Conservation (phyloP, 2,888 invertebrate genomes). For the Tipula lateralis region DNA sequence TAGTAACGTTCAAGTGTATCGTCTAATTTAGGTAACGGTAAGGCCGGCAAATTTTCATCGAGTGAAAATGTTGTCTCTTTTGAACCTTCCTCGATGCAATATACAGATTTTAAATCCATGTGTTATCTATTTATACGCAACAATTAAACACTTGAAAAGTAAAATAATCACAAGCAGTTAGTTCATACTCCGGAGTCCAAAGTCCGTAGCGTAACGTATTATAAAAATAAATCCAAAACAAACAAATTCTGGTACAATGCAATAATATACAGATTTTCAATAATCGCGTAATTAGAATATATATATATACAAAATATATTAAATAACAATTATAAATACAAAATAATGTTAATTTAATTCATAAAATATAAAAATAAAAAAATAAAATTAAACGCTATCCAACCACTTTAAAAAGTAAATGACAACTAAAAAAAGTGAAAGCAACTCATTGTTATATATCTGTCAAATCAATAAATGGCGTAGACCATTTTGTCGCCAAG, state of each 20-base stretch:
- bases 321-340: background rate
- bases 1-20: constrained; percentile 54
- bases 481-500: background rate
- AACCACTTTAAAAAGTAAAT: background rate
- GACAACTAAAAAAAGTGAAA: background rate
- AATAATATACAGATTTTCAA: no score
- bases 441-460: background rate
- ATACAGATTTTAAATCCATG: constrained; percentile 46
- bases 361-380: background rate
- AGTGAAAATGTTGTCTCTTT: constrained; percentile 50
- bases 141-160: background rate
- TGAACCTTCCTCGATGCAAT: constrained; percentile 39
- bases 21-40: constrained; percentile 53
- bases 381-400: background rate
- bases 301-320: no score
- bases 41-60: constrained; percentile 51
- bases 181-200: background rate
- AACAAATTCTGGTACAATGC: no score
- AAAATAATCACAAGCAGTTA: background rate
- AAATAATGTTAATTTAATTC: background rate
- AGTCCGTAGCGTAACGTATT: background rate
- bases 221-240: background rate
- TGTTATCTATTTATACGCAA: background rate
- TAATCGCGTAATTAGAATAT: no score
- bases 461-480: background rate